Evolutionary conservation across 2,113 vertebrate species (phyloP).

Genomic region (Felis chaus): DNA sequence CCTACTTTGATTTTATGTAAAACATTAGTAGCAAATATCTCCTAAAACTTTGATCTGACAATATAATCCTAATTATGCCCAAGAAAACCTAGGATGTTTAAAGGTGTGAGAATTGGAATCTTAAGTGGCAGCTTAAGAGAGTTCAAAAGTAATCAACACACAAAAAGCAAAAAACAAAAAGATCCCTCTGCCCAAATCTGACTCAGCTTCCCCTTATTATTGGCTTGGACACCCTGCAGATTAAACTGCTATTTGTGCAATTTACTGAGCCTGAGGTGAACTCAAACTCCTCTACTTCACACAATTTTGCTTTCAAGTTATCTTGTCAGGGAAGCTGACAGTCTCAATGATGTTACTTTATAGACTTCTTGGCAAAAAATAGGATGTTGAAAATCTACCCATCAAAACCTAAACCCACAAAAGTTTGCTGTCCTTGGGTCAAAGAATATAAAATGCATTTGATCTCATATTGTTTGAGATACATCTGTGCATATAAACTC

Average conservation of each 20-base stretch:
- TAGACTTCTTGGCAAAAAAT: constrained; percentile 67
- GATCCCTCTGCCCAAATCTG: background rate
- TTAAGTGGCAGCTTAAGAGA: background rate
- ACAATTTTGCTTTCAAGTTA: constrained; percentile 65
- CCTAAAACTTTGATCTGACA: constrained; percentile 37
- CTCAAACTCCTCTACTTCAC: constrained; percentile 58
- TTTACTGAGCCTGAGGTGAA: background rate
- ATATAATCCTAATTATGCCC: constrained; percentile 20
- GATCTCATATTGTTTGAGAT: constrained; percentile 46
- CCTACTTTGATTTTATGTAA: constrained; percentile 59
- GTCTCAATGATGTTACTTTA: constrained; percentile 66
- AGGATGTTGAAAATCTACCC: constrained; percentile 65
- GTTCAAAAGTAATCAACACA: background rate
- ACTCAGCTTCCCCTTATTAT: background rate
- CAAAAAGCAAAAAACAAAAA: background rate
- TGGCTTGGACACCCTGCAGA: background rate
- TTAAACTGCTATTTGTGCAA: constrained; percentile 42
- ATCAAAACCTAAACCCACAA: constrained; percentile 62
- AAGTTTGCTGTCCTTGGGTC: constrained; percentile 61
- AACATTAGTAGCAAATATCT: constrained; percentile 24
- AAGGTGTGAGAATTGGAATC: constrained; percentile 3
- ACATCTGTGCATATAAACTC: background rate
- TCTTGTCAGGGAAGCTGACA: constrained; percentile 67
- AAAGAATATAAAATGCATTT: constrained; percentile 58
- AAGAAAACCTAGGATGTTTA: background rate